Base-by-base conservation (phyloP, 2,888 invertebrate species). In the Caenorhabditis sp. region DNA sequence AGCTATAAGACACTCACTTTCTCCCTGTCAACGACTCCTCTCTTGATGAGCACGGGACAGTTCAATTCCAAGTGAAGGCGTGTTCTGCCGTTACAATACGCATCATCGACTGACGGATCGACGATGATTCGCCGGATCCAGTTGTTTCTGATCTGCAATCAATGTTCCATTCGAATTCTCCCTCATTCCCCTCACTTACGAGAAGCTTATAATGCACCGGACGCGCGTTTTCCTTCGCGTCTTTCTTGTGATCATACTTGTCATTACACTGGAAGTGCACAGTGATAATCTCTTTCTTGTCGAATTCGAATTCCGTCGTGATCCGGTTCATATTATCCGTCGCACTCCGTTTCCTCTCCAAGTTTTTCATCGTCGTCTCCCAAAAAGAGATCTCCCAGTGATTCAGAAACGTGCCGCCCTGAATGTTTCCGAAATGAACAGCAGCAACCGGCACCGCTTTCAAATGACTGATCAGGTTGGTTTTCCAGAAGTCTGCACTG, bases 381-480 rank as follows among this genome's bases (percentile, higher is more conserved):
- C 64, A 70, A 51, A 78, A 83, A 13, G 80, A 80, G 5, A 83
- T 55, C 47, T 85, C 80, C 81, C 83, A 85, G 51, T 85, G 85
- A 62, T 80, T 83, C 11, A 85, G 28, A 32, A 79, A 82, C 1
- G 47, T 60, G 51, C 77, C 82, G 13, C 68, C 80, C 53, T 82
- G 83, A 6, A 87, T 72, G 32, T 85, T 85, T 28, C 87, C 87
- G 28, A 83, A 87, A 47, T 79, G 58, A 2, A 87, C 50, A 0
- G 85, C 80, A 11, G 72, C 15, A 1, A 82, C 35, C 5, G 78
- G 58, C 5, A 85, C 53, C 1, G 68, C 68, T 6, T 20, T 24
- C 11, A 70, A 51, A n/a, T 47, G 55, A 13, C 80, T 50, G n/a
- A n/a, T 40, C 13, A 83, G 50, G 0, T 35, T 20, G 1, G 61